Percentiles rank a stretch among this genome's conserved stretches.
Evolutionary conservation across 2,797 vertebrate species (phyloP).

Genomic region (Hybognathus amarus): DNA sequence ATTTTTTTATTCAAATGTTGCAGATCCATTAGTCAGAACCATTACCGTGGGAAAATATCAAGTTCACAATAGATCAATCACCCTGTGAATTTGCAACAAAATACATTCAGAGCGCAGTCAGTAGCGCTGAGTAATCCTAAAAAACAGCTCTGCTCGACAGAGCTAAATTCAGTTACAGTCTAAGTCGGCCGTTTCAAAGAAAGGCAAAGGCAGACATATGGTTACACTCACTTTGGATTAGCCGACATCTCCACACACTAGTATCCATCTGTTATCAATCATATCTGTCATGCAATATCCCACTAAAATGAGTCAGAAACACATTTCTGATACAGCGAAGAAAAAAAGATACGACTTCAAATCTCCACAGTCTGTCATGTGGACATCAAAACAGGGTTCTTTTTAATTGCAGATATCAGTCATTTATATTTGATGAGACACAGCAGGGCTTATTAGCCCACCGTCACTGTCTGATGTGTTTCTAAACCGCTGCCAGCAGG

Average conservation of each 20-base stretch:
- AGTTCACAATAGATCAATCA: conserved; percentile 15
- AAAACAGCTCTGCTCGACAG: conserved; percentile 26
- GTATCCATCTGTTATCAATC: conserved; percentile 69
- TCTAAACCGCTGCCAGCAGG: conserved; percentile 49
- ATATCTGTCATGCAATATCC: conserved; percentile 54
- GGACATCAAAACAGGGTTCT: conserved; percentile 60
- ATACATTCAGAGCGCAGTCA: conserved; percentile 5
- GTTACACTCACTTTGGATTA: conserved; percentile 55
- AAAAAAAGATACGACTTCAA: conserved; percentile 31
- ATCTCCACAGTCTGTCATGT: conserved; percentile 48
- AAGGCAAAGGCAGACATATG: conserved; percentile 59
- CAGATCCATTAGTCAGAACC: neutral
- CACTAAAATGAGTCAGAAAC: conserved; percentile 53
- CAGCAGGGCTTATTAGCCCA: conserved; percentile 58
- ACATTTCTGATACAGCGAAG: conserved; percentile 43
- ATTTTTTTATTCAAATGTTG: neutral
- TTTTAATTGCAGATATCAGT: conserved; percentile 64
- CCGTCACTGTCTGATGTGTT: conserved; percentile 57
- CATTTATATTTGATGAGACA: conserved; percentile 65
- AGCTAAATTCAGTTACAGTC: conserved; percentile 32
- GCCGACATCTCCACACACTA: conserved; percentile 50
- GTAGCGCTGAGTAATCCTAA: conserved; percentile 17
- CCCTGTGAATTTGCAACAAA: neutral
- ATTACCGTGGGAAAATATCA: neutral
- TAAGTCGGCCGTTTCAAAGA: conserved; percentile 42